Conservation (phyloP, 2,888 invertebrate species). For the Lepidocyrtoides sp. region DNA sequence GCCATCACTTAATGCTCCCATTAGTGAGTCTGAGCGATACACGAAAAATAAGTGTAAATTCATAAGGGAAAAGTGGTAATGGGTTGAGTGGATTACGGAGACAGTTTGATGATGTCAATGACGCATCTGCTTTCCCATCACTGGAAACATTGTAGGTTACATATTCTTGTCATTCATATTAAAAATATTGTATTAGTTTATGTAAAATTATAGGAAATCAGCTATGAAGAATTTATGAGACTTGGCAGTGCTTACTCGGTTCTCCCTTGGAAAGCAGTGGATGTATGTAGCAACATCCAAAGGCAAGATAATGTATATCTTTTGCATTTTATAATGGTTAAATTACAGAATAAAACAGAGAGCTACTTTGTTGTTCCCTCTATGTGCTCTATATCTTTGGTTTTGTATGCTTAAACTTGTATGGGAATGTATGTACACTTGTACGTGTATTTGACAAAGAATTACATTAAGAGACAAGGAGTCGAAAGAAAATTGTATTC, state of each 20-base stretch:
- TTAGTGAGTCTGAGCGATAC: slow-evolving; percentile 42
- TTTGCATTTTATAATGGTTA: no score
- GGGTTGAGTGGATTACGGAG: slow-evolving; percentile 78
- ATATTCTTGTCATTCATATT: slow-evolving; percentile 61
- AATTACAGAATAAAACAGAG: no score
- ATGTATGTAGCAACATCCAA: not conserved
- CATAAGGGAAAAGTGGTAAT: slow-evolving; percentile 79
- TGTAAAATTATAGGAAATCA: slow-evolving; percentile 35
- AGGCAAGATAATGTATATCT: not conserved
- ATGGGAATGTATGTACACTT: no score
- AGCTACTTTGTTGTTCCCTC: no score
- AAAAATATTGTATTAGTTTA: slow-evolving; percentile 11
- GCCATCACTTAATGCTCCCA: slow-evolving; percentile 68
- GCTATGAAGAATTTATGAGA: slow-evolving; percentile 52
- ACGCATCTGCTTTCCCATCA: slow-evolving; percentile 75
- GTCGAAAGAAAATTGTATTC: not conserved
- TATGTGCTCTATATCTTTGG: no score
- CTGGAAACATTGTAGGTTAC: not conserved
- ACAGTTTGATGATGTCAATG: slow-evolving; percentile 78
- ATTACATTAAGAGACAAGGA: not conserved
- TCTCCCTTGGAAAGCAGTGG: not conserved
- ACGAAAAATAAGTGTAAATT: slow-evolving; percentile 64
- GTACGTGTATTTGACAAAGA: no score
- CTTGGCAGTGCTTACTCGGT: no score
- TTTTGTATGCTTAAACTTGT: no score